Base-by-base conservation (phyloP, 2,888 invertebrate species). In the Mactromeris polynyma region DNA sequence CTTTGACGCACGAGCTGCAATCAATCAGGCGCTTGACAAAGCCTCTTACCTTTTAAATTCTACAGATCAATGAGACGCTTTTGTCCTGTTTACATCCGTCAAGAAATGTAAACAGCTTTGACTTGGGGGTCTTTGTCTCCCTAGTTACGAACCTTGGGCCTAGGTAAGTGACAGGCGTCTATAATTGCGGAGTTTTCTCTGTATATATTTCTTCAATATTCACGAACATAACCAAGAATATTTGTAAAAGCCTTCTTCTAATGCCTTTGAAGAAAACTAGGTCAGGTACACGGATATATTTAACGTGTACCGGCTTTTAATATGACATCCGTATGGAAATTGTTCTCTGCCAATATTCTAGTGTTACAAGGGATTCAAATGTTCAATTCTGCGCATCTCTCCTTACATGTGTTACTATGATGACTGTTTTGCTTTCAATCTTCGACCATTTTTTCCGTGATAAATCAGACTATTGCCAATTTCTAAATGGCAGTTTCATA, bases 91-190 rank as follows among this genome's bases (percentile, higher is more conserved):
- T 54, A 73, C 69, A 42, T 40, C 36, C 73, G 83, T 19, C 33
- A 42, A 26, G 26, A 19, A 69, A 40, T 46, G 83, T 83, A 83
- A 83, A 83, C 33, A 83, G 83, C 83, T 83, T 83, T 83, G 46
- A 73, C 69, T 73, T 58, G n/a, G 69, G 46, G 46, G 73, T 83
- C 83, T 83, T 42, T 42, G 46, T 83, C 42, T 11, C 73, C 73
- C 31, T 83, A 42, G 46, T 14, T 4, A 83, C 83, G 83, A 73
- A 83, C 83, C 19, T 19, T 73, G 83, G 83, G 7, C 40, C 73
- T 36, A 26, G 64, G 9, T 82, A 38, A 64, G 33, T 73, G 73
- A 73, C 36, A 73, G 36, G 1, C 73, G 19, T 17, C 0, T 33
- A 36, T 33, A 73, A 33, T 73, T 33, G 73, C 19, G 7, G 58